Evolutionary conservation across 2,113 vertebrate species (phyloP).

Genomic region (Zootoca vivipara): DNA sequence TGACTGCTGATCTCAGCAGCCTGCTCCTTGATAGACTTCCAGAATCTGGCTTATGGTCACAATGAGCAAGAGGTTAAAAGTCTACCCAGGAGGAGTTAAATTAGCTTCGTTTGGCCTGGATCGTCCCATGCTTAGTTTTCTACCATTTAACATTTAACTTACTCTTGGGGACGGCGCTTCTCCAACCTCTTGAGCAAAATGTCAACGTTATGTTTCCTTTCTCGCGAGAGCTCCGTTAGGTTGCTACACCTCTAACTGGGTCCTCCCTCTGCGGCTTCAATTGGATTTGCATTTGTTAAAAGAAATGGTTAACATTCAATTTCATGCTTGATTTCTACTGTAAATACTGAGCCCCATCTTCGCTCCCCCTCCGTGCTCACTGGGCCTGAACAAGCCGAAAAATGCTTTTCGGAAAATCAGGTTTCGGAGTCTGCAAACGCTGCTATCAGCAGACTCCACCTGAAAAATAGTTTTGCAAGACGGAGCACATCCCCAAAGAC

Average conservation of each 20-base stretch:
- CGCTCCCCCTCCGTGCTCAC: neutral
- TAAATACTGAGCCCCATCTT: constrained; percentile 43
- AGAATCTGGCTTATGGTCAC: neutral
- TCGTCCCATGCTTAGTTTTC: neutral
- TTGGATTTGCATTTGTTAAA: constrained; percentile 57
- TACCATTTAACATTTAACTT: too few relatives aligned
- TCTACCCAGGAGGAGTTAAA: neutral
- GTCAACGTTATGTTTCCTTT: neutral
- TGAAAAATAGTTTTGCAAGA: constrained; percentile 35
- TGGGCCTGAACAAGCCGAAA: neutral
- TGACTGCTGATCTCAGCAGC: neutral
- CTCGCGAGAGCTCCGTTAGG: neutral
- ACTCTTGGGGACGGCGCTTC: neutral
- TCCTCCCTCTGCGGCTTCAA: constrained; percentile 24
- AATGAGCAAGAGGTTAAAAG: neutral
- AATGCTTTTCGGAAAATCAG: neutral
- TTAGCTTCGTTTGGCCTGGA: neutral
- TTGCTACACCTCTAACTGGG: neutral
- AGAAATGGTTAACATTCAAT: constrained; percentile 63
- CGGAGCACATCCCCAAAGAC: neutral
- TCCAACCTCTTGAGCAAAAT: neutral
- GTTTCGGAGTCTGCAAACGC: neutral
- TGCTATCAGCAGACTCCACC: constrained; percentile 10
- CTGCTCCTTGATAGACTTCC: neutral
- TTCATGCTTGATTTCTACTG: constrained; percentile 64